These are phyloP conservation scores for Villa cingulata DNA, from an alignment of 2,888 invertebrate genomes.

Conservation along the genomic window DNA sequence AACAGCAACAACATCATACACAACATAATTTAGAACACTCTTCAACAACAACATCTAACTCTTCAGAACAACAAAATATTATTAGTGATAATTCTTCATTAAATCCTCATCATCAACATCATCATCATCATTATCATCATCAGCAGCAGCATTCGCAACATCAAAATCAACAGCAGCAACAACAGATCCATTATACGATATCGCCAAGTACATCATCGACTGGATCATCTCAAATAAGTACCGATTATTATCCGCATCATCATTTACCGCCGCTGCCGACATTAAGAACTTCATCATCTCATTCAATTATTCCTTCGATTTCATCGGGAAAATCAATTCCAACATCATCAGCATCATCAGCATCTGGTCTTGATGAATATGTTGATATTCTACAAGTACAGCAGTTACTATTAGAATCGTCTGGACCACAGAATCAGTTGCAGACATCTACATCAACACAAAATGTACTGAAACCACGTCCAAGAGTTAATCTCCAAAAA, in stretches of 20 bases:
- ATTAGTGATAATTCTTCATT: background rate
- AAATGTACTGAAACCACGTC: conserved; percentile 28
- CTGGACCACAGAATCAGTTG: conserved; percentile 24
- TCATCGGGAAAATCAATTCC: background rate
- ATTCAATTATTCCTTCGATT: background rate
- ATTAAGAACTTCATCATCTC: conserved; percentile 3
- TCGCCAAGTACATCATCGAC: conserved; percentile 22
- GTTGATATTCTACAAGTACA: conserved; percentile 75
- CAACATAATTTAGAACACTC: conserved; percentile 2
- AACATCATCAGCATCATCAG: conserved; percentile 5
- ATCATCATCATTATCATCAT: conserved; percentile 1
- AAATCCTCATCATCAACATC: background rate
- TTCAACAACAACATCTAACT: conserved; percentile 4
- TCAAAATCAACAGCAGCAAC: conserved; percentile 8
- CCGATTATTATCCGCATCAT: conserved; percentile 4
- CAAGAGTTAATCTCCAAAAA: conserved; percentile 34
- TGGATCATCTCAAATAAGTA: conserved; percentile 19
- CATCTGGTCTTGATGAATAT: conserved; percentile 49
- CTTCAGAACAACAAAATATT: conserved; percentile 4
- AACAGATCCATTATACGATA: conserved; percentile 21
- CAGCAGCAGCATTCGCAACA: conserved; percentile 8
- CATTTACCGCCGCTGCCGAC: conserved; percentile 1
- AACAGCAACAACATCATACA: conserved; percentile 3
- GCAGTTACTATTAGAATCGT: conserved; percentile 50
- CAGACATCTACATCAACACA: conserved; percentile 24